These are phyloP conservation scores for Rhagium mordax DNA, from an alignment of 2,888 invertebrate genomes.

Conservation along the genomic window DNA sequence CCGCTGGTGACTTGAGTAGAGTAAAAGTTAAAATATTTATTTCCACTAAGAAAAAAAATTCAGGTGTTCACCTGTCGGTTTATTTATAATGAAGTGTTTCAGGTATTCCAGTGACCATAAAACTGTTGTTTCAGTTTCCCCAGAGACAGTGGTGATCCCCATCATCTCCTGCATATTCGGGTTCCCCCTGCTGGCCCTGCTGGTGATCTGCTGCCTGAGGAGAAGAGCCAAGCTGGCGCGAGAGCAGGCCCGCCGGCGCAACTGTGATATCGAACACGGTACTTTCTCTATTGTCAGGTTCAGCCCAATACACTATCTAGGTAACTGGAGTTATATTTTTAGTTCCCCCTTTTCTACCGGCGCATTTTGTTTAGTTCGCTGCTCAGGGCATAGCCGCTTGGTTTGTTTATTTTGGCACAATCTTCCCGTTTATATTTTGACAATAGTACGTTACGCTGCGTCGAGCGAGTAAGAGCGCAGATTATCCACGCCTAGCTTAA, in stretches of 20 bases:
- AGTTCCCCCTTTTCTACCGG: constrained; percentile 41
- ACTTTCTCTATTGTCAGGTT: constrained; percentile 86
- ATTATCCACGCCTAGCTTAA: neutral
- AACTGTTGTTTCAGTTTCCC: constrained; percentile 83
- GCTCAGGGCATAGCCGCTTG: constrained; percentile 27
- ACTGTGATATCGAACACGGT: constrained; percentile 87
- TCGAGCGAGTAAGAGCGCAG: neutral
- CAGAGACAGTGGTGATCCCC: constrained; percentile 90
- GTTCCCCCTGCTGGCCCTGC: constrained; percentile 87
- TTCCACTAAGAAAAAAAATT: too few relatives aligned
- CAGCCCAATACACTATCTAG: constrained; percentile 81
- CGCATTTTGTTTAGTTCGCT: constrained; percentile 27
- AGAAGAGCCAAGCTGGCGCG: constrained; percentile 88
- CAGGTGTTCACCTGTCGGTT: too few relatives aligned
- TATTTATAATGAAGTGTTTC: too few relatives aligned
- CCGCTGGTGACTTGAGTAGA: too few relatives aligned
- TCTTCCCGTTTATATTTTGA: constrained; percentile 25
- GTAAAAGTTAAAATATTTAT: too few relatives aligned
- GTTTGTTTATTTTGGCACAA: constrained; percentile 31
- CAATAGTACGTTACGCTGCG: constrained; percentile 19
- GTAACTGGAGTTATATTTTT: constrained; percentile 70
- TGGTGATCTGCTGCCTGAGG: constrained; percentile 89
- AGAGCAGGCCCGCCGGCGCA: constrained; percentile 85
- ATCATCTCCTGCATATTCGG: constrained; percentile 93
- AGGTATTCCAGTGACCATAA: too few relatives aligned